These are phyloP conservation scores for Drosophila neocordata DNA, from an alignment of 1,140 invertebrate genomes.

Conservation along the genomic window DNA sequence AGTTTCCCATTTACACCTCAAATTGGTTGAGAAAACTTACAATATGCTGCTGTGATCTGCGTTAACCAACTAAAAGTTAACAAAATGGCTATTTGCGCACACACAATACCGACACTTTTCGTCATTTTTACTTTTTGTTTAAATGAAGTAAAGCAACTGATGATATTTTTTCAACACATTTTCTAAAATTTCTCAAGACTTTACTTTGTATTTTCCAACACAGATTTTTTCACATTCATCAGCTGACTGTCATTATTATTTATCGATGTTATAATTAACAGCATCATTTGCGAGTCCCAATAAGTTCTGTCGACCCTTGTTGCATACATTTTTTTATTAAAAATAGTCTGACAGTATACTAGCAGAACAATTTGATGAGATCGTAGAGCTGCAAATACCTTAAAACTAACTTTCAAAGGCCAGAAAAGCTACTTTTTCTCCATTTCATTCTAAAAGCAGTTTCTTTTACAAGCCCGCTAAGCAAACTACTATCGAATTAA, in stretches of 20 bases:
- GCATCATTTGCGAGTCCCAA: background rate
- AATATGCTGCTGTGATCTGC: slow-evolving; percentile 24
- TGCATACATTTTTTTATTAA: background rate
- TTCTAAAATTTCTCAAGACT: background rate
- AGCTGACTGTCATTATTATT: background rate
- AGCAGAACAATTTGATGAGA: too few species aligned
- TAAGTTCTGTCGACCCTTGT: background rate
- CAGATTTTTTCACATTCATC: background rate
- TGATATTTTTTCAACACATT: slow-evolving; percentile 9
- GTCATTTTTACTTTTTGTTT: slow-evolving; percentile 60
- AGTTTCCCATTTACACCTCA: background rate
- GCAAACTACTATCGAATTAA: too few species aligned
- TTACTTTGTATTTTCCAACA: background rate
- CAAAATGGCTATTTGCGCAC: slow-evolving; percentile 67
- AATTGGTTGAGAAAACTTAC: slow-evolving; percentile 45
- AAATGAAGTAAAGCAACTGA: background rate
- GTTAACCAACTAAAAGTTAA: slow-evolving; percentile 53
- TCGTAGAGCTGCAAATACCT: too few species aligned
- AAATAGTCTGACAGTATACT: background rate
- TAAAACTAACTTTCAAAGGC: too few species aligned
- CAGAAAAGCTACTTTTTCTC: too few species aligned
- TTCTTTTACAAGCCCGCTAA: too few species aligned
- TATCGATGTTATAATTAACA: background rate
- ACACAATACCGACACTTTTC: slow-evolving; percentile 67
- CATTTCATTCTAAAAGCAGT: too few species aligned